Evolutionary conservation across 2,797 vertebrate species (phyloP), one percentile per base, ranked within the genome.

Genomic region (Microchirus variegatus): DNA sequence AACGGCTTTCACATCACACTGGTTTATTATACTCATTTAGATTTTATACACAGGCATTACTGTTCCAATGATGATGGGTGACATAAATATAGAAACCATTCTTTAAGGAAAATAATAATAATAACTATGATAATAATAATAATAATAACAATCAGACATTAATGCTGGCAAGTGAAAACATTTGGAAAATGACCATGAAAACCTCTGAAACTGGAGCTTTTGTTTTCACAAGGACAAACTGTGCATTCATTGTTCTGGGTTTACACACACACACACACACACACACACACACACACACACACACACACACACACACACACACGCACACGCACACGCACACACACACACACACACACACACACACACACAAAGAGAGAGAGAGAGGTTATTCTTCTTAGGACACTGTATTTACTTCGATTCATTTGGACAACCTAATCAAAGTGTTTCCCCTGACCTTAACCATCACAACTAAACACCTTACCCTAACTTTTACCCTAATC

Each of bases 211-310:
- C 1, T 14, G 8, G 13, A 18, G 26, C 15, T 40, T 48, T 53
- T 16, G 22, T 22, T 22, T 22, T 22, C 22, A 22, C 1, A 22
- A 22, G 22, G 22, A 22, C 22, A 22, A 22, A 22, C 22, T 22
- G 22, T 22, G 5, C 22, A 22, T 3, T 22, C 22, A 22, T 22
- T 22, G 22, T 22, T 22, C 22, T 22, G 22, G 22, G 6, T 52
- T 18, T 18, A 37, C 42, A 47, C 35, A 40, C 7, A 10, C 15
- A 52, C 18, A 35, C 36, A 38, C 44, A 47, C 40, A 50, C 56
- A 59, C 16, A 31, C 36, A 62, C 16, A 54, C 46, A 65, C 14
- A 37, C 17, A 60, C 16, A 37, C 53, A 62, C 3, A 50, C 26
- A 22, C n/a, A 22, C 19, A 22, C 22, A 22, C 22, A 22, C 22